These are phyloP conservation scores for Gnatocerus cornutus DNA, from an alignment of 2,888 invertebrate species.

Conservation along the genomic window DNA sequence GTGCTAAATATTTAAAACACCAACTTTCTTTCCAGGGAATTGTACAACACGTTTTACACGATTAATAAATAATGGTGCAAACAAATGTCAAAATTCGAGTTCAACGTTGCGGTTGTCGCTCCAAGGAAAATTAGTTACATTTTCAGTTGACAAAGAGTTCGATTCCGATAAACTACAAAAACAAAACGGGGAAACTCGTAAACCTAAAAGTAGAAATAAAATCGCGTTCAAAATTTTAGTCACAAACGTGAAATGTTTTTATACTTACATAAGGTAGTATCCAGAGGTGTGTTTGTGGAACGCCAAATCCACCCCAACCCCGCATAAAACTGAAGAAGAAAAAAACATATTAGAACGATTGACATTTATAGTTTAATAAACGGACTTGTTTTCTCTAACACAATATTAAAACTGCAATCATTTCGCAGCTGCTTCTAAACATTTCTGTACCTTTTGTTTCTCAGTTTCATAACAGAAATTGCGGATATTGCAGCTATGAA, in stretches of 20 bases:
- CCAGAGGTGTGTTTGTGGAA: conserved; percentile 77
- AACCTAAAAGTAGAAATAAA: background rate
- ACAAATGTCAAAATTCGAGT: too few species aligned
- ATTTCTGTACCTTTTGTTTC: conserved; percentile 4
- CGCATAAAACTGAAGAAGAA: conserved; percentile 75
- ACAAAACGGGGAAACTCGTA: too few species aligned
- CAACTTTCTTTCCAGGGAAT: too few species aligned
- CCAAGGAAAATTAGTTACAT: too few species aligned
- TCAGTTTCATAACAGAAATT: background rate
- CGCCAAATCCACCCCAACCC: conserved; percentile 78
- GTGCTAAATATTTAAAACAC: too few species aligned
- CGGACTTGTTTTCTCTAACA: background rate
- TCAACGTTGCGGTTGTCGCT: too few species aligned
- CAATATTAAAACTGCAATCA: conserved; percentile 1
- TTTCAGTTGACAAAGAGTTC: too few species aligned
- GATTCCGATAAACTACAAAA: too few species aligned
- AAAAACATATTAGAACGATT: conserved; percentile 4
- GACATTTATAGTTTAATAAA: background rate
- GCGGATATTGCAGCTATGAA: background rate
- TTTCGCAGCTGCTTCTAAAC: background rate
- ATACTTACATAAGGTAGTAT: conserved; percentile 78
- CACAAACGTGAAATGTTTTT: conserved; percentile 5
- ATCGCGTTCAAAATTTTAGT: background rate
- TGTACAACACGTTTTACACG: too few species aligned
- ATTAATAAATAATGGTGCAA: too few species aligned